Conservation (phyloP, 2,888 invertebrate species). For the Choristoneura rosaceana region DNA sequence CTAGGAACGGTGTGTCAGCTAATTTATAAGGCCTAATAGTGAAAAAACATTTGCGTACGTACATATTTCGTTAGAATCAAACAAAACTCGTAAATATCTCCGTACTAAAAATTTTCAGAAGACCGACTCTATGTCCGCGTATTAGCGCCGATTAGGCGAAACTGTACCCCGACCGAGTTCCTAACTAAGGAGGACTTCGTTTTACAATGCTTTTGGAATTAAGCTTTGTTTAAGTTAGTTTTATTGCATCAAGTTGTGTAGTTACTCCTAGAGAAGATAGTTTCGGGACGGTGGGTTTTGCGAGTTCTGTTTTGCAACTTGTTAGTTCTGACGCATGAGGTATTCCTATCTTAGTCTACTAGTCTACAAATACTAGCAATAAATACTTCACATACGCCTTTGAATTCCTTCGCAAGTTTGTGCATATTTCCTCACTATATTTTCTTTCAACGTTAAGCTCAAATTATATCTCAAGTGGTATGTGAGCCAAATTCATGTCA, state of each 20-base stretch:
- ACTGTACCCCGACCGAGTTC: constrained; percentile 35
- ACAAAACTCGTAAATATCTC: background rate
- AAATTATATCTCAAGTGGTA: too few relatives aligned
- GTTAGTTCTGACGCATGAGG: too few relatives aligned
- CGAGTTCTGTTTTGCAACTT: background rate
- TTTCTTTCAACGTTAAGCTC: too few relatives aligned
- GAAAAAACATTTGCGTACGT: too few relatives aligned
- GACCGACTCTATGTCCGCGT: constrained; percentile 14
- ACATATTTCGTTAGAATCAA: background rate
- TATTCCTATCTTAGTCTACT: too few relatives aligned
- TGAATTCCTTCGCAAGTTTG: too few relatives aligned
- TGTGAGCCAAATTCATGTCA: too few relatives aligned
- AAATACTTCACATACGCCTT: too few relatives aligned
- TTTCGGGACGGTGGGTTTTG: background rate
- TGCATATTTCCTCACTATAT: too few relatives aligned
- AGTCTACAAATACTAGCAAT: too few relatives aligned
- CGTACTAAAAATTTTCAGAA: background rate
- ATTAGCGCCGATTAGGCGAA: constrained; percentile 30
- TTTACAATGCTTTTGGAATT: constrained; percentile 36
- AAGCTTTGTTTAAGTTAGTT: constrained; percentile 31
- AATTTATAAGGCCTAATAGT: too few relatives aligned
- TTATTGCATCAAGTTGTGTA: constrained; percentile 30
- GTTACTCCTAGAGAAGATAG: background rate
- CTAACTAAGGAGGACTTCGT: constrained; percentile 21
- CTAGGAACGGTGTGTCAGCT: too few relatives aligned